These are phyloP conservation scores for Cryptotis parvus DNA, from an alignment of 2,113 vertebrate species.

Conservation along the genomic window DNA sequence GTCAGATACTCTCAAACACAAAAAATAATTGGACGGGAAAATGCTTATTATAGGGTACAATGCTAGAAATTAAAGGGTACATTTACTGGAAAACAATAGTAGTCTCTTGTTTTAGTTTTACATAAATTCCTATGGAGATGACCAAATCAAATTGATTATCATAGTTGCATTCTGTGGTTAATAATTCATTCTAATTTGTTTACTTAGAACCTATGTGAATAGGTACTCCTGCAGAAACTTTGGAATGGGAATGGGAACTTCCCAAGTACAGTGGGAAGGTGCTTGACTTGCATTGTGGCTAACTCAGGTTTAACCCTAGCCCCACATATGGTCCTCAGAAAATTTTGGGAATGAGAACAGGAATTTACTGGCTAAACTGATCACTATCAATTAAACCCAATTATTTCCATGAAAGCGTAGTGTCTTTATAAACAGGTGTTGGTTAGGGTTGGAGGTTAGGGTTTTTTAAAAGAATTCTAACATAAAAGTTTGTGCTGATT, in stretches of 20 bases:
- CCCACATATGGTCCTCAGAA: too few species aligned
- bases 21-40: not conserved
- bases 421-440: not conserved
- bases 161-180: not conserved
- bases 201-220: not conserved
- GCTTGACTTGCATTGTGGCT: too few species aligned
- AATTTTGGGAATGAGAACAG: not conserved
- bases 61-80: slow-evolving; percentile 3
- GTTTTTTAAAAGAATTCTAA: not conserved
- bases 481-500: not conserved
- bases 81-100: not conserved
- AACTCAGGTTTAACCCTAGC: too few species aligned
- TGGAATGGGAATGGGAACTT: not conserved
- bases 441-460: not conserved
- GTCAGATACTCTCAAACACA: not conserved
- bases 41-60: not conserved
- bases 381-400: not conserved
- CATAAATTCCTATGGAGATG: not conserved
- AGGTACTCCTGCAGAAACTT: not conserved
- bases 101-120: not conserved
- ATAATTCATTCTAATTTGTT: not conserved
- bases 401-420: slow-evolving; percentile 10
- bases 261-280: not conserved
- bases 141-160: not conserved
- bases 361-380: not conserved